Conservation (phyloP, 2,113 vertebrate species). For the Tachuris rubrigastra region DNA sequence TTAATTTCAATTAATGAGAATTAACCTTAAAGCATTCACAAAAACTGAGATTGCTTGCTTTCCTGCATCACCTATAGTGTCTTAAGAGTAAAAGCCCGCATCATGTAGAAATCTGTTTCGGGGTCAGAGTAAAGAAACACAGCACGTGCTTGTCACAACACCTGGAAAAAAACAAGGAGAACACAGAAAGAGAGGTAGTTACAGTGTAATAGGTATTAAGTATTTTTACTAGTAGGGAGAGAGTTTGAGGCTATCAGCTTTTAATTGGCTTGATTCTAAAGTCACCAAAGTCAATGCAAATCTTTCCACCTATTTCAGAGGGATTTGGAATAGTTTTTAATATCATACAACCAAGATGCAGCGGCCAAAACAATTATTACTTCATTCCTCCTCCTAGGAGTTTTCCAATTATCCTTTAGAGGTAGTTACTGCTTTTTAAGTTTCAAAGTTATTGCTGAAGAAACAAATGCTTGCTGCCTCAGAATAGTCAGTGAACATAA, state of each 20-base stretch:
- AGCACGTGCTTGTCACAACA: not conserved
- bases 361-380: not conserved
- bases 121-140: not conserved
- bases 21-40: not conserved
- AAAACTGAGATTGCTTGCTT: not conserved
- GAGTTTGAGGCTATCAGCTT: not conserved
- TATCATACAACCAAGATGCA: not conserved
- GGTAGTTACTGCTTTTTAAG: not conserved
- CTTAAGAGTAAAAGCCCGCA: not conserved
- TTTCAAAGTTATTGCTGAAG: not conserved
- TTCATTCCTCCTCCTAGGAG: not conserved
- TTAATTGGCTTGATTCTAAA: not conserved
- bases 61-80: not conserved
- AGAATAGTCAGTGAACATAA: not conserved
- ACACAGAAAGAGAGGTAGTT: not conserved
- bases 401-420: not conserved
- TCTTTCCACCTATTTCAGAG: not conserved
- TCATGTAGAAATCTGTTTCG: not conserved
- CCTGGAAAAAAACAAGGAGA: not conserved
- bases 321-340: not conserved
- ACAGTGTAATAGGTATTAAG: not conserved
- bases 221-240: not conserved
- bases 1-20: not conserved
- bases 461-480: not conserved
- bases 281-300: not conserved